Conservation (phyloP, 2,797 vertebrate species). For the Neopelma chrysocephalum region DNA sequence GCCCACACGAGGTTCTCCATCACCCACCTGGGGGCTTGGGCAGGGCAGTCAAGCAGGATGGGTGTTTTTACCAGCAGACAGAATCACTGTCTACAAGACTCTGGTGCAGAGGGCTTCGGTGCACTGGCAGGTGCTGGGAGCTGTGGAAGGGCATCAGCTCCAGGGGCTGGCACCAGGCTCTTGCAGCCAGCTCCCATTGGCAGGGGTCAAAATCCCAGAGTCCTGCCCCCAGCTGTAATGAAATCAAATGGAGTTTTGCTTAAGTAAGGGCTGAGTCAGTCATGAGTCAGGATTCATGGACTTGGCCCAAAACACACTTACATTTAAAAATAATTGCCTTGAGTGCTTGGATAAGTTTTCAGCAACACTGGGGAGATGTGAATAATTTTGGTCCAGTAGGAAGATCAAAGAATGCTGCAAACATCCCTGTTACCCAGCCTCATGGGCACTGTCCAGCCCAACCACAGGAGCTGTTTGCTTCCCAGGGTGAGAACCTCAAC, state of each 20-base stretch:
- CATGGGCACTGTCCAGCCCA: slow-evolving; percentile 36
- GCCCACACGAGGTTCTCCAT: fast-evolving
- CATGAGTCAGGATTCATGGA: slow-evolving; percentile 55
- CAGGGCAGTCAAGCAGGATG: neutral
- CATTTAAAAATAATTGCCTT: slow-evolving; percentile 60
- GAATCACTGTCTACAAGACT: neutral
- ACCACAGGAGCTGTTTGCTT: slow-evolving; percentile 38
- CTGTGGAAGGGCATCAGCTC: neutral
- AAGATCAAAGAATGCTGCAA: slow-evolving; percentile 46
- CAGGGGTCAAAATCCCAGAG: neutral
- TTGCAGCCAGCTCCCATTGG: neutral
- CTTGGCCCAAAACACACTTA: slow-evolving; percentile 51
- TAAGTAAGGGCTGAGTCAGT: slow-evolving; percentile 65
- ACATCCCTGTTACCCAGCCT: slow-evolving; percentile 25
- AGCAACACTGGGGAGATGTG: slow-evolving; percentile 38
- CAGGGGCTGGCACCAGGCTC: neutral
- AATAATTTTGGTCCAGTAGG: slow-evolving; percentile 43
- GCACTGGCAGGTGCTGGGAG: neutral
- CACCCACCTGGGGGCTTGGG: neutral
- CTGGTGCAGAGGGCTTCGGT: neutral
- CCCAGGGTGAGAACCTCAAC: slow-evolving; percentile 53
- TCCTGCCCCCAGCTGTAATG: neutral
- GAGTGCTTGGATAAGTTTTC: slow-evolving; percentile 44
- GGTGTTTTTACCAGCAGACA: neutral
- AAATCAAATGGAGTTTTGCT: slow-evolving; percentile 56